Evolutionary conservation across 2,113 vertebrate species (phyloP), one percentile per base, ranked within the genome.

Genomic region (Talpa occidentalis): DNA sequence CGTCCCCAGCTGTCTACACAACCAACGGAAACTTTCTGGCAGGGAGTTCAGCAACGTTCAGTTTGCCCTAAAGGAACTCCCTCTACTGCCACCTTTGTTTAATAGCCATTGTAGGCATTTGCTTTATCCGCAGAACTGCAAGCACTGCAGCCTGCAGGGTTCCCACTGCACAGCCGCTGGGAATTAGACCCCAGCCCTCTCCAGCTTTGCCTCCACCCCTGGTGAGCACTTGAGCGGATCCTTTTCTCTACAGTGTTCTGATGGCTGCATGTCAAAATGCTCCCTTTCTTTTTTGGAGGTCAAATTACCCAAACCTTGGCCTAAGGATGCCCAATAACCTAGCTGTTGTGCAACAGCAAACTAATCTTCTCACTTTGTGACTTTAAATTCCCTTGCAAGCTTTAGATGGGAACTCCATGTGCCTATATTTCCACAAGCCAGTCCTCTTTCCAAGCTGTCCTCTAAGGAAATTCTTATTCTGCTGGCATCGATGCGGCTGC

Each of bases 381-480:
- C 54, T 95, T 90, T 37, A 62, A 70, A 60, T 87, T 76, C 54
- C 44, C 64, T 37, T 6, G 16, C 54, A 79, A 96, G 74, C 93
- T 62, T 28, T 5, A 73, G 56, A 52, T 9, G 16, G 69, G 59
- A 79, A 19, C 22, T 10, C 77, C 17, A 0, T 16, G 70, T 52
- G 86, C 47, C 47, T 67, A 10, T n/a, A 28, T 21, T 44, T 62
- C 76, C 79, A 64, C 49, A 66, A 70, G 59, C 42, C 81, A 54
- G 76, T 52, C 37, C 52, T 89, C 76, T 74, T 95, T 73, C 78
- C 67, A 79, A 79, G 62, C 79, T 44, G 44, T 52, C 54, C 66
- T 94, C 93, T 64, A 35, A 91, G 83, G 92, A 94, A 93, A 76
- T 83, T 80, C 93, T 92, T 32, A 59, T 49, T 86, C 56, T 49